Conservation (phyloP, 2,797 vertebrate species). For the Sandelia bainsii region DNA sequence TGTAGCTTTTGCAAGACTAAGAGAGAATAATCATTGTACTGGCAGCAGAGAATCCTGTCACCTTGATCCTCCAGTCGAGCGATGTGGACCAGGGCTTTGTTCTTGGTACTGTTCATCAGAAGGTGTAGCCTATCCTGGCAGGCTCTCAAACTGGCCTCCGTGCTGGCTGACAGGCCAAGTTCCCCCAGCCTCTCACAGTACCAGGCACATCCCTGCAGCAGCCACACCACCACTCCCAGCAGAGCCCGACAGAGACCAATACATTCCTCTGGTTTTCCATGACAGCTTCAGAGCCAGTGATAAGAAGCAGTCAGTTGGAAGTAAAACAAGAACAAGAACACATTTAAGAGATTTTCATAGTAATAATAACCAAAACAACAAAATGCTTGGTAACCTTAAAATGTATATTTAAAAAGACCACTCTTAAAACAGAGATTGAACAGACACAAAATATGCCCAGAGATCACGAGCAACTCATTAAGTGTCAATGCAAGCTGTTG, state of each 20-base stretch:
- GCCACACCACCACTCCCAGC: constrained; percentile 91
- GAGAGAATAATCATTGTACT: neutral
- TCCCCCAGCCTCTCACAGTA: constrained; percentile 91
- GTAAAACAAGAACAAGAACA: neutral
- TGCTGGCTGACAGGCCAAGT: constrained; percentile 72
- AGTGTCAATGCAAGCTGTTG: too few species aligned
- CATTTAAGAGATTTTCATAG: neutral
- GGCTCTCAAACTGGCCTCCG: constrained; percentile 89
- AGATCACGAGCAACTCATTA: too few species aligned
- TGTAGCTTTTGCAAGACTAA: neutral
- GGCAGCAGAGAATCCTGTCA: constrained; percentile 41
- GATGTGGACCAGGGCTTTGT: constrained; percentile 95
- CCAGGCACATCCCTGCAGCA: constrained; percentile 92
- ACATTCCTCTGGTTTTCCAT: constrained; percentile 97
- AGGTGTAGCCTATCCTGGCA: constrained; percentile 90
- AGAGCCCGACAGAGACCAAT: constrained; percentile 94
- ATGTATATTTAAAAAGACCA: neutral
- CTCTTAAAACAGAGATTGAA: too few species aligned
- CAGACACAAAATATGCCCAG: too few species aligned
- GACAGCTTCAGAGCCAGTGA: constrained; percentile 85
- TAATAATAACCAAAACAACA: neutral
- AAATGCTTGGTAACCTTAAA: neutral
- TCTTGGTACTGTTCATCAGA: constrained; percentile 91
- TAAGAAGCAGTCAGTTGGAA: neutral
- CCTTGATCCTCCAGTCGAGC: constrained; percentile 94